Evolutionary conservation across 2,888 invertebrate genomes (phyloP).

Genomic region (Nesidiocoris tenuis): DNA sequence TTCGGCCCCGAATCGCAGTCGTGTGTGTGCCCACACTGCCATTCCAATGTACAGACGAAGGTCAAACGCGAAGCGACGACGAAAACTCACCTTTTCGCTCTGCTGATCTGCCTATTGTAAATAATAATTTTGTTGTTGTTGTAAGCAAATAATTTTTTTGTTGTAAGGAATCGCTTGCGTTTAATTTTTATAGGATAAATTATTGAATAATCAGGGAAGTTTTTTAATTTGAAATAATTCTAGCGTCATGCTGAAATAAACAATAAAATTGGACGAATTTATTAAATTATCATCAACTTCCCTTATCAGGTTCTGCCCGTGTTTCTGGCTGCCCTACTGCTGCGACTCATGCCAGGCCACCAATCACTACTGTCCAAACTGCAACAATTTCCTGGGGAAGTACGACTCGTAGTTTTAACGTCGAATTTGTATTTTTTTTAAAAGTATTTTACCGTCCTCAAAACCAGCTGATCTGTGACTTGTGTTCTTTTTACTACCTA

Average conservation of each 20-base stretch:
- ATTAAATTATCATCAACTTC: too few relatives aligned
- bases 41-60: slow-evolving; percentile 55
- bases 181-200: too few relatives aligned
- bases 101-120: slow-evolving; percentile 55
- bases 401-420: slow-evolving; percentile 51
- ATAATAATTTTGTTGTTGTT: slow-evolving; percentile 47
- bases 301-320: slow-evolving; percentile 52
- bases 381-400: slow-evolving; percentile 56
- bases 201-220: too few relatives aligned
- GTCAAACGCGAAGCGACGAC: slow-evolving; percentile 55
- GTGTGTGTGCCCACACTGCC: slow-evolving; percentile 57
- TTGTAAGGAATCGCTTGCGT: too few relatives aligned
- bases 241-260: too few relatives aligned
- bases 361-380: slow-evolving; percentile 58
- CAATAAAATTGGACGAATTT: too few relatives aligned
- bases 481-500: too few relatives aligned
- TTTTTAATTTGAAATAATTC: too few relatives aligned
- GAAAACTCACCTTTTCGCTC: slow-evolving; percentile 58
- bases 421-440: too few relatives aligned
- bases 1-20: slow-evolving; percentile 55
- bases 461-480: too few relatives aligned
- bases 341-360: slow-evolving; percentile 52
- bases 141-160: too few relatives aligned
- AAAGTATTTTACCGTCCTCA: too few relatives aligned
- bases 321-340: slow-evolving; percentile 57